These are phyloP conservation scores for Pycnomerus fuliginosus DNA, from an alignment of 2,888 invertebrate species.

Conservation along the genomic window DNA sequence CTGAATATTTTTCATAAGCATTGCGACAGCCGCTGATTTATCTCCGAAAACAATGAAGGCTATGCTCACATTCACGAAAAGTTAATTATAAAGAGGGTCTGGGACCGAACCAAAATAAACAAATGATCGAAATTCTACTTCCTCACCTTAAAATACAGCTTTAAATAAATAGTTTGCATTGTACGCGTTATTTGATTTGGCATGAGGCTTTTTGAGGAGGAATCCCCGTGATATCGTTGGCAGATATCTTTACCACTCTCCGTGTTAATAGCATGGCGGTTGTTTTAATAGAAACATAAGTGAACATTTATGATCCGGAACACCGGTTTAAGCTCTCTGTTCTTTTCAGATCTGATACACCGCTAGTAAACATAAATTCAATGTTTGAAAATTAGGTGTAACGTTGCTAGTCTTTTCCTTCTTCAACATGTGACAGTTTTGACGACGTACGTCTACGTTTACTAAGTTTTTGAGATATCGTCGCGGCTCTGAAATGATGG, in stretches of 20 bases:
- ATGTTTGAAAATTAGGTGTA: slow-evolving; percentile 29
- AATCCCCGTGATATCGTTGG: slow-evolving; percentile 39
- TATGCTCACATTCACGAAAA: no score
- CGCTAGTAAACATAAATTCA: slow-evolving; percentile 35
- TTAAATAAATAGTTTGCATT: slow-evolving; percentile 33
- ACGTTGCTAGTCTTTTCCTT: slow-evolving; percentile 8
- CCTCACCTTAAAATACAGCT: slow-evolving; percentile 35
- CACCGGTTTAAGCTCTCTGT: slow-evolving; percentile 47
- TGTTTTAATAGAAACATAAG: slow-evolving; percentile 55
- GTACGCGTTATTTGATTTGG: slow-evolving; percentile 38
- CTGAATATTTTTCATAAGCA: no score
- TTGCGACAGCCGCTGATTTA: no score
- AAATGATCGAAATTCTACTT: slow-evolving; percentile 14
- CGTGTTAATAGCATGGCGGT: slow-evolving; percentile 48
- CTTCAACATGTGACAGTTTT: slow-evolving; percentile 14
- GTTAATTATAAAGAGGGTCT: no score
- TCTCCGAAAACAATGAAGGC: no score
- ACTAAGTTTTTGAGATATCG: slow-evolving; percentile 32
- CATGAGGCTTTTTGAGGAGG: slow-evolving; percentile 30
- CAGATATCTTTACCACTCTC: slow-evolving; percentile 41
- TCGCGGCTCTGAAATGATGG: slow-evolving; percentile 44
- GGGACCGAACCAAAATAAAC: slow-evolving; percentile 1
- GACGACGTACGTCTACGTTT: slow-evolving; percentile 27
- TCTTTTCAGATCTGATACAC: slow-evolving; percentile 44
- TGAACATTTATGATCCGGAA: slow-evolving; percentile 54